Percentiles rank a stretch among this genome's conserved stretches.
Conservation (phyloP, 2,113 vertebrate species). For the Arenaria interpres region DNA sequence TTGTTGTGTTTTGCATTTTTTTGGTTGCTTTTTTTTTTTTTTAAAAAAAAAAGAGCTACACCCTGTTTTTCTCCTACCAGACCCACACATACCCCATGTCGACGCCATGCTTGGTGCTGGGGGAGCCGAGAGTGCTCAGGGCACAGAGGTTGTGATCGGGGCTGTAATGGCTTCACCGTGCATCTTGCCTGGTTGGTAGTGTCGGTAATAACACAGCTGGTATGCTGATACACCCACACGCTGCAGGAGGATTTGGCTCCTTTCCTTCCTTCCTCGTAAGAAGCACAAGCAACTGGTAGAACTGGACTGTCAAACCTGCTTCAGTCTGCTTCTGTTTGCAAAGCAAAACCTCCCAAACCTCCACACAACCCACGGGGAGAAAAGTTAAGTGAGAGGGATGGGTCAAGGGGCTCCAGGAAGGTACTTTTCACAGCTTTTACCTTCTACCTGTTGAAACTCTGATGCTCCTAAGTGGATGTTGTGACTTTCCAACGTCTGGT, state of each 20-base stretch:
- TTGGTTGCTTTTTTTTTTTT: neutral
- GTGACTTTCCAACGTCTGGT: neutral
- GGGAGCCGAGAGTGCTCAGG: neutral
- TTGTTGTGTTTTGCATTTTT: neutral
- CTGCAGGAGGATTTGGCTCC: neutral
- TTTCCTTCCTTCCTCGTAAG: neutral
- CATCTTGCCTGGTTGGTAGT: neutral
- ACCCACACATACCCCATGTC: fast-evolving
- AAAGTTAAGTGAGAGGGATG: neutral
- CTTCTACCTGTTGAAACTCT: neutral
- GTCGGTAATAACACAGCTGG: neutral
- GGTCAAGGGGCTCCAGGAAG: neutral
- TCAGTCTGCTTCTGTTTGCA: neutral
- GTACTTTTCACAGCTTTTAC: neutral
- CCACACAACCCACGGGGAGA: neutral
- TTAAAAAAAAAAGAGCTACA: fast-evolving
- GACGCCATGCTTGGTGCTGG: fast-evolving
- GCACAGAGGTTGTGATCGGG: neutral
- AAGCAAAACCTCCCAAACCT: neutral
- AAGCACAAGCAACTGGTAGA: neutral
- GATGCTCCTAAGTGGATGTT: neutral
- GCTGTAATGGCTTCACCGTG: neutral
- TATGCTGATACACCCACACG: fast-evolving
- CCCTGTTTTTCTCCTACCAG: neutral
- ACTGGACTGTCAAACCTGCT: neutral